These are phyloP conservation scores for Sebastes itinus DNA, from an alignment of 2,797 vertebrate species.

Conservation along the genomic window DNA sequence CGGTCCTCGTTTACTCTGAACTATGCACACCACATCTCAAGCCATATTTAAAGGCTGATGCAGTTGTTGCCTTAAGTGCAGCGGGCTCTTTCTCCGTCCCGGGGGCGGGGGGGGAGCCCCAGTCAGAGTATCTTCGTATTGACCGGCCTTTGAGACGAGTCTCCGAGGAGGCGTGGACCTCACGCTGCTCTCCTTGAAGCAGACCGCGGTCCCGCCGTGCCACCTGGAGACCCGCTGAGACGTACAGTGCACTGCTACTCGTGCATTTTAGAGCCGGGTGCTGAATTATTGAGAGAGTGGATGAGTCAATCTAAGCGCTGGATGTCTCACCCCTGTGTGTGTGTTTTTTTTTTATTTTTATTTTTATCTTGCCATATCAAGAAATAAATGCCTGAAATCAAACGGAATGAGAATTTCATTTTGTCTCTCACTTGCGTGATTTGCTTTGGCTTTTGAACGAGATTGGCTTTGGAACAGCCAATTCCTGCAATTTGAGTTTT, in stretches of 20 bases:
- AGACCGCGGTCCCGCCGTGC: not conserved
- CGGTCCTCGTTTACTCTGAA: constrained; percentile 11
- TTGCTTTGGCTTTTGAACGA: constrained; percentile 50
- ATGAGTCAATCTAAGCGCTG: constrained; percentile 46
- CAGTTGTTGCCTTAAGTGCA: constrained; percentile 51
- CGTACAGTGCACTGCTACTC: constrained; percentile 27
- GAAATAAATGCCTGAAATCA: constrained; percentile 67
- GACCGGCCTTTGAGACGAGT: constrained; percentile 41
- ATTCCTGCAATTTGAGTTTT: constrained; percentile 71
- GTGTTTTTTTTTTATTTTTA: constrained; percentile 10
- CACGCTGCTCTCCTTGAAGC: constrained; percentile 20
- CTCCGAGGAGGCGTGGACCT: constrained; percentile 34
- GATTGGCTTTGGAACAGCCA: constrained; percentile 60
- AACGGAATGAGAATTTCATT: constrained; percentile 62
- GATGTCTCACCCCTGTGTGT: constrained; percentile 4
- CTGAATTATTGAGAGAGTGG: constrained; percentile 70
- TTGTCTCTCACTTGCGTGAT: constrained; percentile 34
- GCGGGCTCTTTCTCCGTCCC: not conserved
- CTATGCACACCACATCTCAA: constrained; percentile 25
- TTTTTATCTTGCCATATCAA: constrained; percentile 41
- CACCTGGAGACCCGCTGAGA: constrained; percentile 49
- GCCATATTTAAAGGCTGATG: constrained; percentile 29
- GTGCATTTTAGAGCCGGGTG: constrained; percentile 37
- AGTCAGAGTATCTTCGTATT: constrained; percentile 27
- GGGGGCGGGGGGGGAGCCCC: not conserved